A percentile compares a stretch with the other conserved stretches of the same genome.
phyloP scores from a whole-genome alignment of 23 tunicate species.

The Ciona savignyi region DNA sequence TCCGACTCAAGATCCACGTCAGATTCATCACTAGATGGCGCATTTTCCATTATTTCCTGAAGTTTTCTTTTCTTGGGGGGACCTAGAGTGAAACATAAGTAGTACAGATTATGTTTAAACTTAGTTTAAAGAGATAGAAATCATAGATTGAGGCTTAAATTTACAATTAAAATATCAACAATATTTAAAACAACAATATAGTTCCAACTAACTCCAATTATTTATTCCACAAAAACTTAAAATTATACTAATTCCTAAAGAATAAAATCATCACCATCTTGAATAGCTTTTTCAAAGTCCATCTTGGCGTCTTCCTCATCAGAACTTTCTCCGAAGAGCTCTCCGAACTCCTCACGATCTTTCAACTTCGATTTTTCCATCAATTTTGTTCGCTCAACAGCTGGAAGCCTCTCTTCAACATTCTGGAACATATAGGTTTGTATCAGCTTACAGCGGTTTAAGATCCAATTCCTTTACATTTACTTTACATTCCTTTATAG shows the following conservation, averaged over 20 bases:
- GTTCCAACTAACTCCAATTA: too few species aligned
- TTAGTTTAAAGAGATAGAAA: too few species aligned
- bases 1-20: not conserved
- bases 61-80: not conserved
- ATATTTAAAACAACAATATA: too few species aligned
- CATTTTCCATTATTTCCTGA: not conserved
- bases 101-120: too few species aligned
- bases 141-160: too few species aligned
- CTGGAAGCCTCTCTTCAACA: conserved; percentile 77
- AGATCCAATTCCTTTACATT: too few species aligned
- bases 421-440: too few species aligned
- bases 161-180: not conserved
- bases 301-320: conserved; percentile 33
- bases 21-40: not conserved
- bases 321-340: conserved; percentile 29
- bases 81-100: too few species aligned
- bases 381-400: conserved; percentile 57
- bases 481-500: too few species aligned
- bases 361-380: conserved; percentile 27
- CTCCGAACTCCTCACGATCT: conserved; percentile 46
- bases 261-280: conserved; percentile 6
- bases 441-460: too few species aligned
- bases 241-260: too few species aligned
- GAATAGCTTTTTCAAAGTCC: conserved; percentile 32
- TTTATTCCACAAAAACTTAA: too few species aligned